Conservation (phyloP, 2,797 vertebrate genomes). For the Sebastes vulpes region DNA sequence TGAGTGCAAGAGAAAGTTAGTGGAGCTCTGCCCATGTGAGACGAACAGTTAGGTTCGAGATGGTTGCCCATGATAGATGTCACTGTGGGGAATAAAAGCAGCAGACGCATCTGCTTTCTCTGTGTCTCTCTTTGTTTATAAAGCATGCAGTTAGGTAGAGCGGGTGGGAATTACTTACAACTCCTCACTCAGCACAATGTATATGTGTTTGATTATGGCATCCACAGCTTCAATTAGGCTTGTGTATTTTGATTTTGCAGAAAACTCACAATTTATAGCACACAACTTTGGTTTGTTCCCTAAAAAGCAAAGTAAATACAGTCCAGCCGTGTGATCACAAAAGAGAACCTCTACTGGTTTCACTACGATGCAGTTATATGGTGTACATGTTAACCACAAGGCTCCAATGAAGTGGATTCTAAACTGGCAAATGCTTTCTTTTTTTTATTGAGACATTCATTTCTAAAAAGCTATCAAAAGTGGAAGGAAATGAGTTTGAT, state of each 20-base stretch:
- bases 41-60: conserved; percentile 54
- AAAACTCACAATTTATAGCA: background rate
- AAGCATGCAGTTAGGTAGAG: background rate
- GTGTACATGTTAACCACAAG: background rate
- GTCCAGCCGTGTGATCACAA: background rate
- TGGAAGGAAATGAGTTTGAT: no score
- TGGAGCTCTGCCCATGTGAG: conserved; percentile 54
- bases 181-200: background rate
- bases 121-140: conserved; percentile 2
- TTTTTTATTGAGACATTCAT: background rate
- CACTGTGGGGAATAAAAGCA: conserved; percentile 50
- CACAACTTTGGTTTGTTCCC: background rate
- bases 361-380: background rate
- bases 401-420: background rate
- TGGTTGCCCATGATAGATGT: conserved; percentile 61
- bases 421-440: background rate
- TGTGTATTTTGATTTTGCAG: background rate
- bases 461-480: background rate
- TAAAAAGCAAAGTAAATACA: background rate
- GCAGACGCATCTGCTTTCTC: conserved; percentile 24
- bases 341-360: background rate
- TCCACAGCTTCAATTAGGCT: background rate
- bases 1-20: conserved; percentile 25
- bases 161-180: background rate
- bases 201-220: background rate